Base-by-base conservation (phyloP, 2,888 invertebrate genomes). In the Cosmia pyralina region DNA sequence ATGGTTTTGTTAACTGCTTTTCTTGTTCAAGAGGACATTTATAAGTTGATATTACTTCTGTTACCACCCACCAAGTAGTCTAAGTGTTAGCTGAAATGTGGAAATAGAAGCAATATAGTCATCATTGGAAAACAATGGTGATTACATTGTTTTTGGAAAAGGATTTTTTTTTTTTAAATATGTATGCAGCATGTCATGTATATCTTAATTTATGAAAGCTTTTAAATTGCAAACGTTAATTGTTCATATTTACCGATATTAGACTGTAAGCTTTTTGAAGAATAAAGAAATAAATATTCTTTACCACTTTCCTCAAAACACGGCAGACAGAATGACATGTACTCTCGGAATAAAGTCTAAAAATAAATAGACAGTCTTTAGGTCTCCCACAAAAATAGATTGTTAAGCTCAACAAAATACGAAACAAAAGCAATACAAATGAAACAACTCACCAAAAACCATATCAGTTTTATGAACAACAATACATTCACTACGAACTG, bases 401-500 rank as follows among this genome's bases (percentile, higher is more conserved):
- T 52, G 2, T 0, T 6, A n/a, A 63, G 13, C 28, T 52, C 7
- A 64, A 58, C 15, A 55, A 58, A 64, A 38, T 57, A 53, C 41
- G 44, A 63, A 28, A 66, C 57, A 59, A 65, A 71, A 52, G 10
- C 57, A 63, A 53, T 50, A 58, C 41, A 59, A 65, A 76, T 48
- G 17, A 68, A 69, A 75, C 60, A 59, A 66, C 53, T 69, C 67
- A 75, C 15, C 46, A 62, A 60, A 59, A 72, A 55, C 55, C 57
- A 69, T 78, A 78, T 77, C 77, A 69, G 74, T 71, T 82, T 79
- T 76, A 81, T 72, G 72, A 63, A 79, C 74, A 48, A 57, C 65
- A 58, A 66, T 67, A 66, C 55, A 53, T 69, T 69, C 50, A 58
- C 41, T 78, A 70, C 48, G 11, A 19, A 46, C 48, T 50, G 63